Evolutionary conservation across 2,113 vertebrate genomes (phyloP).

Genomic region (Abramis brama): DNA sequence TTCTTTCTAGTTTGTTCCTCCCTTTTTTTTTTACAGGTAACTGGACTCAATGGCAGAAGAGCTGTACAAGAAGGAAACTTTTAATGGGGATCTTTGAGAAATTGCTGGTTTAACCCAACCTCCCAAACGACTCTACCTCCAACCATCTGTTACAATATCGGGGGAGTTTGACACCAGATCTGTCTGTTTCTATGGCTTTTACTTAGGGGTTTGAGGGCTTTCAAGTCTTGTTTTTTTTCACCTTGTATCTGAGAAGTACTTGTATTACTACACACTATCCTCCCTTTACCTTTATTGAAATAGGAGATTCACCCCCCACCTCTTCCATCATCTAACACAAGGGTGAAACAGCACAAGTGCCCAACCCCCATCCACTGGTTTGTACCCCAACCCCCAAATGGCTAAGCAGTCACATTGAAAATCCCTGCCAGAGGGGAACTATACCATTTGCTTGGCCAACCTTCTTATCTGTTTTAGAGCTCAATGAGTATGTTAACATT

Average conservation of each 20-base stretch:
- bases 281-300: constrained; percentile 25
- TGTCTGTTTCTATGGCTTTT: constrained; percentile 52
- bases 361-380: constrained; percentile 54
- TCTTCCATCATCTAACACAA: constrained; percentile 22
- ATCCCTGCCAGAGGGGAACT: constrained; percentile 21
- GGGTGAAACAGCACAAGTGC: constrained; percentile 33
- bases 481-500: not conserved
- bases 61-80: not conserved
- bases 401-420: constrained; percentile 20
- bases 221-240: constrained; percentile 24
- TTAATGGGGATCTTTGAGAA: constrained; percentile 25
- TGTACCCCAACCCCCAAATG: constrained; percentile 50
- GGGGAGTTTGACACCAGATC: constrained; percentile 46
- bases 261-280: not conserved
- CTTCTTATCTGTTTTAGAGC: not conserved
- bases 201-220: constrained; percentile 4
- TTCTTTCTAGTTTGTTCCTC: constrained; percentile 1
- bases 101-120: constrained; percentile 34
- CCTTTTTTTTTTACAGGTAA: not conserved
- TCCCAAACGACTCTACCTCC: constrained; percentile 47
- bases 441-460: not conserved
- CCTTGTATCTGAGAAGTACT: constrained; percentile 7
- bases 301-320: constrained; percentile 34
- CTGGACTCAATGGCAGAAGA: not conserved
- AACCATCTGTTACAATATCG: constrained; percentile 57